These are phyloP conservation scores for Notospermus geniculatus DNA, from an alignment of 1,140 invertebrate species.

Conservation along the genomic window DNA sequence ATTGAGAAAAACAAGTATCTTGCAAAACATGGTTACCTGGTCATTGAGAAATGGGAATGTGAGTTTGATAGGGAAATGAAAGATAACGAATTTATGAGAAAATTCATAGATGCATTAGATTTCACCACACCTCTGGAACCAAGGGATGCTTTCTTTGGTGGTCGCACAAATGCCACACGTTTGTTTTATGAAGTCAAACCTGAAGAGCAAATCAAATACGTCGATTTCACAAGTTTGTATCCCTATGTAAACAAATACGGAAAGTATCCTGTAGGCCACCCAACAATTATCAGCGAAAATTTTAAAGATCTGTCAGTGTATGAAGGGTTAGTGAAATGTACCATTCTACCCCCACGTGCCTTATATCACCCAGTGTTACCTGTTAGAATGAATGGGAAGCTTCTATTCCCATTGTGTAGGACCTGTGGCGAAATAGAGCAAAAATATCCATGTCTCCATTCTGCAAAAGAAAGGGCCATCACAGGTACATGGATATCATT, in stretches of 20 bases:
- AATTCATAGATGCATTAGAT: background rate
- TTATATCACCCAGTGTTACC: background rate
- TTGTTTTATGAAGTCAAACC: background rate
- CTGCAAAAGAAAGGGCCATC: constrained; percentile 29
- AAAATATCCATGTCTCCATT: constrained; percentile 13
- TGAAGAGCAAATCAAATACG: constrained; percentile 11
- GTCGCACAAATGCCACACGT: background rate
- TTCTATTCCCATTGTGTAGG: background rate
- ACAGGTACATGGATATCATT: constrained; percentile 48
- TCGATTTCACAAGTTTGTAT: constrained; percentile 2
- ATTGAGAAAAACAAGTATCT: constrained; percentile 17
- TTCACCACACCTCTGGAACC: background rate
- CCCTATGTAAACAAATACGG: constrained; percentile 14
- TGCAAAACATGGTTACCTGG: constrained; percentile 13
- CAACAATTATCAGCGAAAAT: constrained; percentile 34
- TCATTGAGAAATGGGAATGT: constrained; percentile 28
- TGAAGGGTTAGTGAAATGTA: constrained; percentile 35
- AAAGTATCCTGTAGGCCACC: constrained; percentile 48
- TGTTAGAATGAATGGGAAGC: background rate
- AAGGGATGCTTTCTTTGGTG: background rate
- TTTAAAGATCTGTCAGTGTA: constrained; percentile 19
- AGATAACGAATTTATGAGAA: background rate
- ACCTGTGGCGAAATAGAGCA: constrained; percentile 28
- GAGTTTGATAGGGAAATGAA: constrained; percentile 19
- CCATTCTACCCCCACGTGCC: constrained; percentile 16